Conservation (phyloP, 2,888 invertebrate genomes). For the Leucoptera coffeella region DNA sequence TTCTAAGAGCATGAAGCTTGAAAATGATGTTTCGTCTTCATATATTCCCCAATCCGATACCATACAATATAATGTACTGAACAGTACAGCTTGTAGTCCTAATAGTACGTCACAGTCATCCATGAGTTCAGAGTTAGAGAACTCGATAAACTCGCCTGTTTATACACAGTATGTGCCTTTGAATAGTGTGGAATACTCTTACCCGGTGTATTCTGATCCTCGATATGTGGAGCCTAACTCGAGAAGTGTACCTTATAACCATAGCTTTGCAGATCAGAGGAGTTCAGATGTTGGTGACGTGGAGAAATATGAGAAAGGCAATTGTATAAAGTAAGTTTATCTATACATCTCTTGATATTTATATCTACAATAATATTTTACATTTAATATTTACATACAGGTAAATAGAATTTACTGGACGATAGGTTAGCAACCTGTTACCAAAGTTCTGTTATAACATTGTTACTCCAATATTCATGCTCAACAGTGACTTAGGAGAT, state of each 20-base stretch:
- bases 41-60: conserved; percentile 13
- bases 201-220: conserved; percentile 4
- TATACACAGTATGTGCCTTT: conserved; percentile 16
- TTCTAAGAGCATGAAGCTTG: conserved; percentile 50
- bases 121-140: conserved; percentile 21
- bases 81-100: conserved; percentile 37
- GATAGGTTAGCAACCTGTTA: too few species aligned
- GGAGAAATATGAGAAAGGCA: conserved; percentile 26
- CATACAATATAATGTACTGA: conserved; percentile 28
- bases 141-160: conserved; percentile 20
- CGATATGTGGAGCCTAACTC: too few species aligned
- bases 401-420: too few species aligned
- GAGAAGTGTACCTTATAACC: conserved; percentile 18
- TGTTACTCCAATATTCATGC: too few species aligned
- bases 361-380: too few species aligned
- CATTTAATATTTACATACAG: too few species aligned
- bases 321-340: conserved; percentile 27
- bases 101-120: conserved; percentile 34
- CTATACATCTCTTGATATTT: too few species aligned
- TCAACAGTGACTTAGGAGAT: too few species aligned
- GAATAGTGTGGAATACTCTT: conserved; percentile 8
- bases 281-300: conserved; percentile 24
- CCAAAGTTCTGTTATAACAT: too few species aligned
- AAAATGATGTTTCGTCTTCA: conserved; percentile 17
- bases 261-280: conserved; percentile 18